Percentiles rank a stretch among this genome's conserved stretches.
Evolutionary conservation across 2,113 vertebrate species (phyloP).

Genomic region (Thinocorus orbignyianus): DNA sequence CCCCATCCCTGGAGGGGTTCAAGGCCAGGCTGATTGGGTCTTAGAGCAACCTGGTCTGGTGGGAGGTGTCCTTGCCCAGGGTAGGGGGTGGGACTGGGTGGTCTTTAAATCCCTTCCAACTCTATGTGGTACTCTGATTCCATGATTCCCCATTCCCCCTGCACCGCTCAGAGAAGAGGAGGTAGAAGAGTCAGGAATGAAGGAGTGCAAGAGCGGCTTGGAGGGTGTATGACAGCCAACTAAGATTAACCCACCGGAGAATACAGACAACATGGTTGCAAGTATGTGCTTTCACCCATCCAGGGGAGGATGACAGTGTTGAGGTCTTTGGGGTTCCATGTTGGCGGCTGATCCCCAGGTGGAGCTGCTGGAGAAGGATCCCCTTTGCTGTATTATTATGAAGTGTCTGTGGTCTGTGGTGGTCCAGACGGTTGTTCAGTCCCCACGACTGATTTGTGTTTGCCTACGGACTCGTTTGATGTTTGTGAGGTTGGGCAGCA

Average conservation of each 20-base stretch:
- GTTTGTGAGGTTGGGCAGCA: not conserved
- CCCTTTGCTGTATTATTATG: not conserved
- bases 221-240: fast-evolving
- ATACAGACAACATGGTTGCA: fast-evolving
- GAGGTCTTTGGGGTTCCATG: not conserved
- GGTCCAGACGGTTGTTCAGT: not conserved
- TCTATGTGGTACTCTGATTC: not conserved
- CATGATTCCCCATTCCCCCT: not conserved
- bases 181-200: fast-evolving
- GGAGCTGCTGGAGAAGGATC: not conserved
- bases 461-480: not conserved
- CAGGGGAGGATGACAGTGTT: not conserved
- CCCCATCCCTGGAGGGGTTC: not conserved
- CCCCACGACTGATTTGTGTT: not conserved
- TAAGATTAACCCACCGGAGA: not conserved
- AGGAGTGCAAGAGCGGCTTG: fast-evolving
- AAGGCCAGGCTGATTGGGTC: not conserved
- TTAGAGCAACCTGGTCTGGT: not conserved
- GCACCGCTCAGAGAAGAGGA: fast-evolving
- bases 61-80: not conserved
- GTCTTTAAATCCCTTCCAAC: not conserved
- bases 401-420: not conserved
- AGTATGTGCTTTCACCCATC: not conserved
- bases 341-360: not conserved
- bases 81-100: not conserved